Conservation (phyloP, 1,140 invertebrate genomes). For the Diorhabda sublineata region DNA sequence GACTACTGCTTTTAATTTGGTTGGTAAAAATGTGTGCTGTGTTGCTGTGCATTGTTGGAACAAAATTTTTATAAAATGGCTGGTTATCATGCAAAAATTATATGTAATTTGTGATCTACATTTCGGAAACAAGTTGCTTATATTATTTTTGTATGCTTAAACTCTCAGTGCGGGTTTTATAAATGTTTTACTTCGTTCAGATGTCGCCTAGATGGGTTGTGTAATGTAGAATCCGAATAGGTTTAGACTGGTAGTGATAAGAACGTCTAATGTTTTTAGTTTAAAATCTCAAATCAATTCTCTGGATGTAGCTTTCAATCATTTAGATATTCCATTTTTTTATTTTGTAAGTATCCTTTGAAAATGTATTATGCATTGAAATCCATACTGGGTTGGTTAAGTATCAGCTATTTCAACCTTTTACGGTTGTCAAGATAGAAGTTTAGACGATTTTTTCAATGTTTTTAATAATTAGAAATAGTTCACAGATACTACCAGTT, state of each 20-base stretch:
- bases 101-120: conserved; percentile 14
- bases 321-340: background rate
- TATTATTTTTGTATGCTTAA: background rate
- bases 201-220: conserved; percentile 20
- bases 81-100: conserved; percentile 20
- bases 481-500: background rate
- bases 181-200: conserved; percentile 14
- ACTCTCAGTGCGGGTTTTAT: conserved; percentile 5
- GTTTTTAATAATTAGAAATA: background rate
- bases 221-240: conserved; percentile 30
- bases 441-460: background rate
- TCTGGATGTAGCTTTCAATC: background rate
- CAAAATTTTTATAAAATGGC: conserved; percentile 37
- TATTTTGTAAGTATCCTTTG: background rate
- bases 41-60: conserved; percentile 35
- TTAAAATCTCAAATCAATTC: background rate
- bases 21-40: conserved; percentile 4
- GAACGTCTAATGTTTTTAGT: conserved; percentile 17
- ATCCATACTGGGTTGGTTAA: background rate
- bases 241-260: conserved; percentile 11
- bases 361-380: background rate
- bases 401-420: background rate
- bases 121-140: conserved; percentile 5
- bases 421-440: background rate
- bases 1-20: background rate